These are phyloP conservation scores for Cirrhinus mrigala DNA, from an alignment of 2,797 vertebrate genomes.

Conservation along the genomic window DNA sequence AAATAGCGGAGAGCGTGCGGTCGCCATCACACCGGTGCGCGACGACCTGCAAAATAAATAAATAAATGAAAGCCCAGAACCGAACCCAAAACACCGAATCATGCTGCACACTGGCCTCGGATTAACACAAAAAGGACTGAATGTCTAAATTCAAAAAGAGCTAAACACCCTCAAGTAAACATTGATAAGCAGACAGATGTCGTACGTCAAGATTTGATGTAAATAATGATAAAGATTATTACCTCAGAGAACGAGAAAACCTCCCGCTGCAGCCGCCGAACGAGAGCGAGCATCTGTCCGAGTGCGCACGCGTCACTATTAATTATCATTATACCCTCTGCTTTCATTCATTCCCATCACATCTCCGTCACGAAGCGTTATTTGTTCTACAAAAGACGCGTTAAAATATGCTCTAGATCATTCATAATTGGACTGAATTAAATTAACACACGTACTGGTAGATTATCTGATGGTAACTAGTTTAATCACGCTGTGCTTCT, in stretches of 20 bases:
- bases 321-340: not conserved
- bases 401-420: not conserved
- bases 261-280: not conserved
- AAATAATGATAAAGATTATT: not conserved
- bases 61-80: not conserved
- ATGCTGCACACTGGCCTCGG: not conserved
- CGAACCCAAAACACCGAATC: not conserved
- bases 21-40: conserved; percentile 65
- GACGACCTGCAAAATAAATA: not conserved
- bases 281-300: conserved; percentile 8
- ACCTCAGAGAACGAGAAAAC: not conserved
- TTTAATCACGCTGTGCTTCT: not conserved
- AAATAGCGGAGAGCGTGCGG: conserved; percentile 27
- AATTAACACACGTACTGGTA: not conserved
- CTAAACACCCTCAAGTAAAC: not conserved
- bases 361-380: too few species aligned
- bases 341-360: not conserved
- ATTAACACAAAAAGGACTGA: not conserved
- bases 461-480: not conserved
- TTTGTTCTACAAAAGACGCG: not conserved
- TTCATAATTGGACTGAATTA: not conserved
- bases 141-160: not conserved
- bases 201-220: not conserved
- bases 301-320: not conserved
- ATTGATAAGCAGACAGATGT: not conserved